These are phyloP conservation scores for Bradypus variegatus DNA, from an alignment of 2,797 vertebrate genomes.

Conservation along the genomic window DNA sequence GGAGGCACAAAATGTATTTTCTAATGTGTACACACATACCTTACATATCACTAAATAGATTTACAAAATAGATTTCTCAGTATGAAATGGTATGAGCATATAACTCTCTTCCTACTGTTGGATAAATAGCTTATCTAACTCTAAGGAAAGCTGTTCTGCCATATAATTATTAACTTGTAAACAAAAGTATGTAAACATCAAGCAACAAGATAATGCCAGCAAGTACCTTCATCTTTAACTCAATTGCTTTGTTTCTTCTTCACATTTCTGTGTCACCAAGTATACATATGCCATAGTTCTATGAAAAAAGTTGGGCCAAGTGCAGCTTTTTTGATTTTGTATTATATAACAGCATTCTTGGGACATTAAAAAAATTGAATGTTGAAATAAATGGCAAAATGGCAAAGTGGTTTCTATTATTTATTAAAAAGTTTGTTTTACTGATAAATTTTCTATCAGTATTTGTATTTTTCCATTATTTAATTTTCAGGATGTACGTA, in stretches of 20 bases:
- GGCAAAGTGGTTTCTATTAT: not conserved
- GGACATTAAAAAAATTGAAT: not conserved
- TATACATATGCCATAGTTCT: not conserved
- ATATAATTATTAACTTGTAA: not conserved
- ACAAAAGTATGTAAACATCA: not conserved
- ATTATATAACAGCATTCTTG: not conserved
- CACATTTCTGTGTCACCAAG: not conserved
- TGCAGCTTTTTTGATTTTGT: not conserved
- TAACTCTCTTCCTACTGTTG: not conserved
- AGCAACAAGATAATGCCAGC: not conserved
- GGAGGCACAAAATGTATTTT: not conserved
- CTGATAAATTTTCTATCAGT: conserved; percentile 16
- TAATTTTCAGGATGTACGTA: not conserved
- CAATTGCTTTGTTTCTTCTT: not conserved
- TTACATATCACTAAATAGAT: not conserved
- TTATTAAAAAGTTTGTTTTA: not conserved
- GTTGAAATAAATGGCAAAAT: not conserved
- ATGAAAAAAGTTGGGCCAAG: not conserved
- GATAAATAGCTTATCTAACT: not conserved
- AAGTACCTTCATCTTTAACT: not conserved
- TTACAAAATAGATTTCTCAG: not conserved
- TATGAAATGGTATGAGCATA: not conserved
- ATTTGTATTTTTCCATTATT: conserved; percentile 7
- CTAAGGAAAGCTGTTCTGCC: not conserved
- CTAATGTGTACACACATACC: not conserved